Evolutionary conservation across 2,113 vertebrate genomes (phyloP).

Genomic region (Hypocryptadius cinnamomeus): DNA sequence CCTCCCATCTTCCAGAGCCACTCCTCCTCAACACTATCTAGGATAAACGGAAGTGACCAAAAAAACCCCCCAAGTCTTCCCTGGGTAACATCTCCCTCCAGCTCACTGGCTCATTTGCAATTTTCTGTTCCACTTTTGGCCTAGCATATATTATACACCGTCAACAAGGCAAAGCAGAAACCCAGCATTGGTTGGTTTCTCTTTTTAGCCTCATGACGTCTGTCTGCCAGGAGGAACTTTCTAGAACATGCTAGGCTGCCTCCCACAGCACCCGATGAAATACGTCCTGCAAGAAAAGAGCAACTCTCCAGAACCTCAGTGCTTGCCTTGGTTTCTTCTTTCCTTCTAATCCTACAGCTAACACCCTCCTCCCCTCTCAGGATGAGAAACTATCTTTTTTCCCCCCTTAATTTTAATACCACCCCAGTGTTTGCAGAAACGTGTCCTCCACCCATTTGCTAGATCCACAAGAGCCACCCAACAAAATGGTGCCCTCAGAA

Average conservation of each 20-base stretch:
- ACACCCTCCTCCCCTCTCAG: neutral
- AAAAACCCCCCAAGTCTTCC: neutral
- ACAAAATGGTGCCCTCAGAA: neutral
- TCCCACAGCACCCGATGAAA: neutral
- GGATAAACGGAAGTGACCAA: neutral
- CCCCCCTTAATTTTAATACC: neutral
- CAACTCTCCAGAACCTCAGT: neutral
- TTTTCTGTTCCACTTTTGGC: constrained; percentile 32
- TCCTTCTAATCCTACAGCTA: neutral
- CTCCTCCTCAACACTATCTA: neutral
- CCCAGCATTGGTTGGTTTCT: neutral
- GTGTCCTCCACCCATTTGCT: neutral
- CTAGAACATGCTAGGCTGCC: neutral
- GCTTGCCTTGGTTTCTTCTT: neutral
- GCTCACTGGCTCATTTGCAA: neutral
- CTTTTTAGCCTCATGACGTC: neutral
- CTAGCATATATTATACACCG: neutral
- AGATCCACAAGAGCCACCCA: neutral
- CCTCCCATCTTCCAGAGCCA: neutral
- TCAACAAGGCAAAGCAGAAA: neutral
- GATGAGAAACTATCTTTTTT: neutral
- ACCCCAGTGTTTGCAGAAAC: neutral
- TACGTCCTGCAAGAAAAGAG: neutral
- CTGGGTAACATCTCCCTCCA: neutral
- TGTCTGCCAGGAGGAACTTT: neutral